phyloP scores from a whole-genome alignment of 2,113 vertebrate species.

The Anarhynchus alexandrinus region DNA sequence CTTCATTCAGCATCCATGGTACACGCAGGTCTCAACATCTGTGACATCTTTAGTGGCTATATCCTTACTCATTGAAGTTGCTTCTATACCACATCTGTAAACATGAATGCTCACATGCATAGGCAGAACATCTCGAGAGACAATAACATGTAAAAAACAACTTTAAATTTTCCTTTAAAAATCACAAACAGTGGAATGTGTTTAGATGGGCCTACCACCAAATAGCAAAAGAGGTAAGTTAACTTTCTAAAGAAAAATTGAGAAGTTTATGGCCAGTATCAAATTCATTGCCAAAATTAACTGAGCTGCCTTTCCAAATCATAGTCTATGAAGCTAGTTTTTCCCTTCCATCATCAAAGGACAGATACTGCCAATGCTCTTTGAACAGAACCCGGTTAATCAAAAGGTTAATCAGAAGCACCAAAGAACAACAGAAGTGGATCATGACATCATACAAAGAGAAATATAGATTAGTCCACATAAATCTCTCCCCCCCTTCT shows the following conservation, averaged over 20 bases:
- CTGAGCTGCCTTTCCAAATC: neutral
- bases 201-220: neutral
- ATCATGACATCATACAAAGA: neutral
- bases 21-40: rapidly evolving
- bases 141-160: neutral
- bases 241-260: neutral
- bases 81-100: neutral
- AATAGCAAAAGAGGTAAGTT: neutral
- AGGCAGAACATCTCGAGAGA: neutral
- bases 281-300: neutral
- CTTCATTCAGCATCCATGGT: neutral
- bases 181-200: neutral
- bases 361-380: neutral
- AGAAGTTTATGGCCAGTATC: neutral
- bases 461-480: neutral
- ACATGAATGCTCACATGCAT: neutral
- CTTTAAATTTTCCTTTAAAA: neutral
- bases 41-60: neutral
- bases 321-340: neutral
- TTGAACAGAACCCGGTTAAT: neutral
- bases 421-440: neutral
- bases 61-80: neutral
- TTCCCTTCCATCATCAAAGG: neutral
- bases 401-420: neutral
- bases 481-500: neutral